Evolutionary conservation across 2,888 invertebrate genomes (phyloP), one percentile per base, ranked within the genome.

Genomic region (Cataglyphis livida): DNA sequence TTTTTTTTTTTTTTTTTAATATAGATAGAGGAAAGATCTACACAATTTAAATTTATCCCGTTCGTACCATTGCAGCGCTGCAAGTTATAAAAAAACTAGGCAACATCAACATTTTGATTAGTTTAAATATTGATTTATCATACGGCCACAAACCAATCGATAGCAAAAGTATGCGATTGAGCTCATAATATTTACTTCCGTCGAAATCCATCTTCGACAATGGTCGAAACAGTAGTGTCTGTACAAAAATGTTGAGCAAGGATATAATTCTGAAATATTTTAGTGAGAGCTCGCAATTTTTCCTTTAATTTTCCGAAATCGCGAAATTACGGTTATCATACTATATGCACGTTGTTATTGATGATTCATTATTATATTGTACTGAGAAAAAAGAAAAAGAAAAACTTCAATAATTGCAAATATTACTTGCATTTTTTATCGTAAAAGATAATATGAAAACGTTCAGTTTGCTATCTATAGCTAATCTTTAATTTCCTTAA

Each of bases 201-300:
- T 12, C 35, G n/a, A 68, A 54, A n/a, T 54, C 35, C 54, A 70
- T 70, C 9, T 70, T 70, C 21, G n/a, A 54, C 32, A n/a, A 48
- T 10, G 6, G 66, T 5, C 25, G 25, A 25, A 48, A 66, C 10
- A 15, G 9, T 18, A 44, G 18, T 25, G 54, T 57, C 10, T 44
- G 65, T 15, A 7, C 3, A 6, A 21, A 44, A 18, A 44, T 15
- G 25, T 44, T 9, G 44, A 66, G 25, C 9, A 44, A 18, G 9
- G 3, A 44, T 44, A 4, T 65, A 25, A 62, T 35, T 35, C 12
- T 62, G 12, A 10, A 35, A 62, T 35, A 62, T 35, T 62, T 10
- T n/a, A n/a, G 5, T 15, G 44, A 44, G 44, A 44, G n/a, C n/a
- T n/a, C 6, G 18, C n/a, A 62, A 28, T 35, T n/a, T 62, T 35